These are phyloP conservation scores for Nematolebias whitei DNA, from an alignment of 2,113 vertebrate genomes.

Conservation along the genomic window DNA sequence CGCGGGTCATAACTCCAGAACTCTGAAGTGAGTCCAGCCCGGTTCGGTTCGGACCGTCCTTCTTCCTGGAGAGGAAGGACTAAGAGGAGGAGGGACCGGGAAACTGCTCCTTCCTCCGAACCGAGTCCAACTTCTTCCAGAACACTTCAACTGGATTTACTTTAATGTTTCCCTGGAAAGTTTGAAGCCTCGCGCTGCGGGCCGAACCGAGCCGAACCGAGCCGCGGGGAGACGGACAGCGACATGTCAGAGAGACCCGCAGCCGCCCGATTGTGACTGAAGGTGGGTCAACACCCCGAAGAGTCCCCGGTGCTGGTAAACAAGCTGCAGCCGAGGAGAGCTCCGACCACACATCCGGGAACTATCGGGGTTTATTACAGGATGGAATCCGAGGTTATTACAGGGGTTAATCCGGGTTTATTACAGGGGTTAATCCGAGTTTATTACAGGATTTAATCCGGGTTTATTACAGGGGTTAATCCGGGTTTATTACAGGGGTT, in stretches of 20 bases:
- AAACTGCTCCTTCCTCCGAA: slow-evolving; percentile 28
- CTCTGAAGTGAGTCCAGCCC: neutral
- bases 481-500: no score
- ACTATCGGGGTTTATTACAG: no score
- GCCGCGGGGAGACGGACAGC: slow-evolving; percentile 1
- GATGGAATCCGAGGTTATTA: no score
- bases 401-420: no score
- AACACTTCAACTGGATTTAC: neutral
- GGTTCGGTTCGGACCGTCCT: slow-evolving; percentile 1
- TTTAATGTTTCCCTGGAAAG: neutral
- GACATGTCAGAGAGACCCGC: slow-evolving; percentile 40
- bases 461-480: no score
- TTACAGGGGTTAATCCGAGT: no score
- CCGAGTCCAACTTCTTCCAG: neutral
- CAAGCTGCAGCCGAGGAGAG: slow-evolving; percentile 28
- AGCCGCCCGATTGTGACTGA: slow-evolving; percentile 55
- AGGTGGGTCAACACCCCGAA: slow-evolving; percentile 24
- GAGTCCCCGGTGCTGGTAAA: slow-evolving; percentile 40
- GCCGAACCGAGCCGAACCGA: neutral
- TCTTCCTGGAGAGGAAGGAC: neutral
- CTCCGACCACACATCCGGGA: no score
- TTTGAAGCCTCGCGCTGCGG: neutral
- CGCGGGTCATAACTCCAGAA: no score
- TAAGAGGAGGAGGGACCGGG: slow-evolving; percentile 23
- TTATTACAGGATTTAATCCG: no score